Conservation (phyloP, 2,888 invertebrate species). For the Synergus laeviventris region DNA sequence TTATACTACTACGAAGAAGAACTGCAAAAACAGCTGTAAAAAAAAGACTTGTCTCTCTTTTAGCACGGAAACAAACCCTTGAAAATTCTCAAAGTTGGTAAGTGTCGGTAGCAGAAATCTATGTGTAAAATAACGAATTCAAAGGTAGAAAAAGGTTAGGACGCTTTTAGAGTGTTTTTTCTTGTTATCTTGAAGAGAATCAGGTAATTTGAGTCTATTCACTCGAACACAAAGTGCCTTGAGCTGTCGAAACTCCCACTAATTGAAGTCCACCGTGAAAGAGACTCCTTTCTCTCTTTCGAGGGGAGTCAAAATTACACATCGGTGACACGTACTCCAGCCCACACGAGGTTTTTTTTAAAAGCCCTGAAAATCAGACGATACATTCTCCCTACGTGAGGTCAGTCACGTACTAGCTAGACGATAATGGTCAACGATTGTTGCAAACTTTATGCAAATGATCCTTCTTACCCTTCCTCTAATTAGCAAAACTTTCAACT, state of each 20-base stretch:
- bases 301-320: constrained; percentile 42
- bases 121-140: neutral
- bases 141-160: neutral
- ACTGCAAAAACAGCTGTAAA: neutral
- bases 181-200: neutral
- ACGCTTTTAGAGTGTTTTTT: neutral
- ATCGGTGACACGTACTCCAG: neutral
- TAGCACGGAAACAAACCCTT: neutral
- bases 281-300: constrained; percentile 57
- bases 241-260: constrained; percentile 52
- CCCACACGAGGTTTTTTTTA: neutral
- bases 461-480: neutral
- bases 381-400: neutral
- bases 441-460: neutral
- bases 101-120: too few relatives aligned
- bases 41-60: neutral
- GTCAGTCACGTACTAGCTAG: constrained; percentile 1
- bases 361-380: constrained; percentile 1
- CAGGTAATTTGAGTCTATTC: neutral
- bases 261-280: constrained; percentile 8
- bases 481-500: neutral
- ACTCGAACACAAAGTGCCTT: constrained; percentile 15
- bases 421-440: neutral
- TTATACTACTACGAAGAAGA: neutral
- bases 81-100: too few relatives aligned